Base-by-base conservation (phyloP, 2,888 invertebrate species). In the Limulus polyphemus region DNA sequence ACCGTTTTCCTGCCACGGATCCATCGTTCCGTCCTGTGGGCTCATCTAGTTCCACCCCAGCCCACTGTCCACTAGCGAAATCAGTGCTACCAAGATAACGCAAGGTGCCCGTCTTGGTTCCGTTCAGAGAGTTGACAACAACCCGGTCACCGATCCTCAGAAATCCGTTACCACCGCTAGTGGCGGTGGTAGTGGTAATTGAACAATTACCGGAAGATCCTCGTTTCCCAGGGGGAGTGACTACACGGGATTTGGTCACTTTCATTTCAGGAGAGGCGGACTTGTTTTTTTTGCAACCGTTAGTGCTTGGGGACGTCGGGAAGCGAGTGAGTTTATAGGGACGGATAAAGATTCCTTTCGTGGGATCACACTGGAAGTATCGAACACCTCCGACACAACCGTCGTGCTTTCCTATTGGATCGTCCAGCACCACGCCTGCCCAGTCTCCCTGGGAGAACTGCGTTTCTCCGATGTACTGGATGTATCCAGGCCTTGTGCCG, bases 381-480 rank as follows among this genome's bases (percentile, higher is more conserved):
- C 89, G 84, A 60, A 85, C 83, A 59, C 93, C 93, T 61, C 89
- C 88, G 66, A 97, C 94, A 49, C 91, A 89, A 47, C 97, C 97
- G 77, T 97, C 94, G 76, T 97, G 95, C 81, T 97, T 95, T 88
- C 97, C 98, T 73, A 90, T 87, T 52, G 93, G 85, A 70, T 94
- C 91, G 77, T 97, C 97, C 70, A 99, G 83, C 65, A 93, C 97
- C 65, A 99, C 86, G 58, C 97, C 98, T 57, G 94, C 97, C 97
- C 97, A 99, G 69, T 97, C 93, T 64, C 98, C 98, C 17, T 93
- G 91, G 14, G 95, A 97, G 79, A 98, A 97, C 76, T 94, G 90
- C 59, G 95, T 93, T 74, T 91, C 91, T 48, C 97, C 93, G 61
- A 94, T 87, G 77, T 88, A 97, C 52, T 93, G 90, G 70, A 98